Evolutionary conservation across 1,140 invertebrate genomes (phyloP).

Genomic region (Sipha flava): DNA sequence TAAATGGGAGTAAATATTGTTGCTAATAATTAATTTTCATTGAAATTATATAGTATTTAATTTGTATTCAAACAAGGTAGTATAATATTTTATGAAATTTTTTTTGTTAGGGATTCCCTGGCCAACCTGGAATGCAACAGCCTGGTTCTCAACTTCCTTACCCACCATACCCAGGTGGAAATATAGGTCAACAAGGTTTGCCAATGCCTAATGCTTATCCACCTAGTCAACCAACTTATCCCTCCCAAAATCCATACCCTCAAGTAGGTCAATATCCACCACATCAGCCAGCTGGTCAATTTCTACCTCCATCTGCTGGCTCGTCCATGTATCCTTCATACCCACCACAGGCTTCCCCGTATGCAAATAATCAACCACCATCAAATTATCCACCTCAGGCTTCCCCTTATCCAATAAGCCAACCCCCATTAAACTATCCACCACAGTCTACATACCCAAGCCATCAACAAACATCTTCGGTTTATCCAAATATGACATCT

Average conservation of each 20-base stretch:
- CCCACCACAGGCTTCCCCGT: background rate
- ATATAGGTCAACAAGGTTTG: slow-evolving; percentile 34
- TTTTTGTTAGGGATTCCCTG: slow-evolving; percentile 34
- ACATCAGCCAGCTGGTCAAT: slow-evolving; percentile 41
- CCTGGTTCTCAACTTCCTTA: slow-evolving; percentile 28
- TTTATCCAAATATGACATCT: slow-evolving; percentile 34
- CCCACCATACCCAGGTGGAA: slow-evolving; percentile 33
- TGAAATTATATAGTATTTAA: background rate
- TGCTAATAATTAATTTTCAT: too few species aligned
- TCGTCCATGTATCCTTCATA: background rate
- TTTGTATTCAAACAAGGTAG: background rate
- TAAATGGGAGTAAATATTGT: too few species aligned
- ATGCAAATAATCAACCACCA: slow-evolving; percentile 20
- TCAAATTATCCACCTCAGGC: slow-evolving; percentile 31
- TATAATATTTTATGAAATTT: background rate
- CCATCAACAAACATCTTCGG: background rate
- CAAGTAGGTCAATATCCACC: slow-evolving; percentile 29
- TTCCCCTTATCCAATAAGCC: background rate
- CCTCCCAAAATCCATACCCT: slow-evolving; percentile 27
- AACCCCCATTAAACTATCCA: slow-evolving; percentile 29
- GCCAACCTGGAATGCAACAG: slow-evolving; percentile 36
- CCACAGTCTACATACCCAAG: slow-evolving; percentile 25
- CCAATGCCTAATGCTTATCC: slow-evolving; percentile 29
- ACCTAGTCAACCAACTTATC: slow-evolving; percentile 34
- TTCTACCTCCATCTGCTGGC: background rate